These are phyloP conservation scores for Melanophora roralis DNA, from an alignment of 2,888 invertebrate genomes.

Conservation along the genomic window DNA sequence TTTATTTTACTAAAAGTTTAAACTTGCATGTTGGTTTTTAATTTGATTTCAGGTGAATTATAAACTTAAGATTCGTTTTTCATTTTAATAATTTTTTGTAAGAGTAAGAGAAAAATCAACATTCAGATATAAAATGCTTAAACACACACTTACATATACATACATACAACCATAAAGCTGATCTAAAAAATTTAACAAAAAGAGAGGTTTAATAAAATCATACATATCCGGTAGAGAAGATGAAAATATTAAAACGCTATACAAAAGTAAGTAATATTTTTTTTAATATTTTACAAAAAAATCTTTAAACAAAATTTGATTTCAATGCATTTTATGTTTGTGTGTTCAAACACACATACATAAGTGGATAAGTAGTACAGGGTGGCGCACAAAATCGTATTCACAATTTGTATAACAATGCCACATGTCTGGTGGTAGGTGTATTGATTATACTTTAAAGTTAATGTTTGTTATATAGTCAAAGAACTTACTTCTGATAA, in stretches of 20 bases:
- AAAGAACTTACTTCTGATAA: too few species aligned
- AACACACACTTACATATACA: too few species aligned
- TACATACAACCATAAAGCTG: background rate
- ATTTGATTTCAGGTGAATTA: conserved; percentile 40
- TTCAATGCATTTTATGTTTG: background rate
- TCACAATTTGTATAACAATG: too few species aligned
- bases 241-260: conserved; percentile 11
- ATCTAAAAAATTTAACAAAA: background rate
- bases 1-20: background rate
- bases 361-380: too few species aligned
- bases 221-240: conserved; percentile 54
- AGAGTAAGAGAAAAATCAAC: too few species aligned
- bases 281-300: background rate
- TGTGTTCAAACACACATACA: too few species aligned
- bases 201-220: conserved; percentile 49
- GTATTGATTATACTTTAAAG: too few species aligned
- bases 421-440: too few species aligned
- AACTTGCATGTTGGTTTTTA: background rate
- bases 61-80: conserved; percentile 19
- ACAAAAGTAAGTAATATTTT: too few species aligned
- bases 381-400: too few species aligned
- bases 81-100: background rate
- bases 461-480: too few species aligned
- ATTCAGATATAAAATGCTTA: too few species aligned
- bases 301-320: conserved; percentile 32